Evolutionary conservation across 2,113 vertebrate species (phyloP), one percentile per base, ranked within the genome.

Genomic region (Mesoclemmys tuberculata): DNA sequence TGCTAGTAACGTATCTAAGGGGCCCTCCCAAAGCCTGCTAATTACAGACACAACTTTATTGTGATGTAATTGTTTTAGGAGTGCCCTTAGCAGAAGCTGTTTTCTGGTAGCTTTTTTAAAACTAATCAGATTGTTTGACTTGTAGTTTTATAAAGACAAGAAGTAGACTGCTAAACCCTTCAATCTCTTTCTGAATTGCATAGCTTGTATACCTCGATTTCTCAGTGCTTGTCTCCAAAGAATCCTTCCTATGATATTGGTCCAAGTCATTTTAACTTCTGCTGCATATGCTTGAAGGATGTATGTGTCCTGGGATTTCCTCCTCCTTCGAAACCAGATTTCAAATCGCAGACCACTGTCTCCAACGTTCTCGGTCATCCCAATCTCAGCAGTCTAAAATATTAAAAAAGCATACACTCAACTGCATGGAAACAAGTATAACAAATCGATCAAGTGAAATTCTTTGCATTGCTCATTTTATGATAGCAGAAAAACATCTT

Each of bases 181-280:
- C 55, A 52, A 2, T 71, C 13, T n/a, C 41, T 44, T 82, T 46
- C n/a, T 75, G 31, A n/a, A 77, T 88, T 75, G 29, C 14, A 41
- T 22, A 41, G 6, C 27, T 51, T 26, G 1, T 58, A 46, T 88
- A 99, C 99, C 99, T 98, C 98, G 93, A 96, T 99, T 99, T 80
- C 98, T 96, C 90, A 99, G 98, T 2, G 99, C 99, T 95, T 99
- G 98, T 52, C 98, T 98, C 99, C 99, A 99, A 38, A 99, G 97
- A 95, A 99, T 99, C 95, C 98, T 98, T 68, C 98, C 98, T 44
- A 99, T 98, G 85, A 98, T 98, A 22, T 94, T 83, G 0, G 99
- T 99, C 99, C 99, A 99, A 68, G 98, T 96, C 1, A 97, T 97
- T 96, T 99, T 99, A 94, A 98, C 97, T 91, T 99, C 99, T 2